Conservation (phyloP, 2,113 vertebrate genomes). For the Stomatorhinus ivindoensis region DNA sequence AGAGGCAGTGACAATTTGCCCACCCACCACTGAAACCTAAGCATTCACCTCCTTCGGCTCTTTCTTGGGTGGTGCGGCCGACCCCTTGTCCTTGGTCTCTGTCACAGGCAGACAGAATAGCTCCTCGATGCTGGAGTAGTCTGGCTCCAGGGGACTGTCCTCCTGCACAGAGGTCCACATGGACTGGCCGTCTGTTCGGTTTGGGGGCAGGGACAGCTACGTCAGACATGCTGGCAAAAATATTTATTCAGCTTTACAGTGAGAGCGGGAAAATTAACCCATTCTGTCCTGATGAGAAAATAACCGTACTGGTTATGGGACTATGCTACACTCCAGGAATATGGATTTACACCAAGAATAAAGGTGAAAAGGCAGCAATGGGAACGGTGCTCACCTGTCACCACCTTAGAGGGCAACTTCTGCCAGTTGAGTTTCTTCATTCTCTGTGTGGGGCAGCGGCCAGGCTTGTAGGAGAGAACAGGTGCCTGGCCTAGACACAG, state of each 20-base stretch:
- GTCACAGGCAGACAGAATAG: constrained; percentile 83
- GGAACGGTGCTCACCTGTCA: constrained; percentile 62
- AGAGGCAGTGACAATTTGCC: not conserved
- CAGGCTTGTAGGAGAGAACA: constrained; percentile 39
- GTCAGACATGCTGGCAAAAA: not conserved
- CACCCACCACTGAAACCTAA: constrained; percentile 2
- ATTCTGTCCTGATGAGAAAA: not conserved
- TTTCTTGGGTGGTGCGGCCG: constrained; percentile 63
- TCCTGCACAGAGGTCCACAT: constrained; percentile 78
- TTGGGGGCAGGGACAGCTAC: not conserved
- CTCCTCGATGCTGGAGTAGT: constrained; percentile 88
- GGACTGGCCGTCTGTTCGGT: constrained; percentile 68
- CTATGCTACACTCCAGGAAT: not conserved
- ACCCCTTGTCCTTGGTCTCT: constrained; percentile 70
- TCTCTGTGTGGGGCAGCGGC: constrained; percentile 68
- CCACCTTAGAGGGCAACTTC: constrained; percentile 72
- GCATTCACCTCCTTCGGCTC: constrained; percentile 80
- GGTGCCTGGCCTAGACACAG: constrained; percentile 46
- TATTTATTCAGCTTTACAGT: not conserved
- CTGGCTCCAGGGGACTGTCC: constrained; percentile 60
- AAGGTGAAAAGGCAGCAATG: not conserved
- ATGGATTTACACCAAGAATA: not conserved
- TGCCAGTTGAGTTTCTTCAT: constrained; percentile 99
- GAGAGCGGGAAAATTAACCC: not conserved
- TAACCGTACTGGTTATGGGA: not conserved